phyloP scores from a whole-genome alignment of 1,140 invertebrate genomes.

The Copidosoma floridanum region DNA sequence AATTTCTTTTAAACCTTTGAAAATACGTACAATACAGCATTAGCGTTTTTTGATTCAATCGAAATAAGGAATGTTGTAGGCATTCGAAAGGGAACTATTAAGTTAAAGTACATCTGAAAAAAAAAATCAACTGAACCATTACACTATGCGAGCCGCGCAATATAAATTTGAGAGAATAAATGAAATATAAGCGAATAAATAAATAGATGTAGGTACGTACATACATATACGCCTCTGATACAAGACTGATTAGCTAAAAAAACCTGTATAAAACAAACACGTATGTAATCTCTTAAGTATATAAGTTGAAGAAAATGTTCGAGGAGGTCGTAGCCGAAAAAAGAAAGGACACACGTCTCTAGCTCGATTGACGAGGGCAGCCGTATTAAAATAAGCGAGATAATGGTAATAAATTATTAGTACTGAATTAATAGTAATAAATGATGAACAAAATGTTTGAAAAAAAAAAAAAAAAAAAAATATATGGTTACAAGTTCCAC shows the following conservation, averaged over 20 bases:
- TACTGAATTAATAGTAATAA: too few relatives aligned
- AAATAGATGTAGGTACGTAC: too few relatives aligned
- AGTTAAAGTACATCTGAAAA: conserved; percentile 20
- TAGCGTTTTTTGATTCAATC: not conserved
- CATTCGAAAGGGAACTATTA: conserved; percentile 25
- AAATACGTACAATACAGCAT: not conserved
- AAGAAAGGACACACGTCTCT: too few relatives aligned
- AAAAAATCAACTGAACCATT: conserved; percentile 33
- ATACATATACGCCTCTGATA: conserved; percentile 57
- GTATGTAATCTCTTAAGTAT: conserved; percentile 48
- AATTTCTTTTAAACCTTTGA: not conserved
- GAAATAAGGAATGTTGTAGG: conserved; percentile 15
- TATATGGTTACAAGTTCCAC: too few relatives aligned
- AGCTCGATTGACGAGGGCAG: too few relatives aligned
- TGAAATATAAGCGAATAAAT: too few relatives aligned
- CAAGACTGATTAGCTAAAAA: conserved; percentile 58
- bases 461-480: too few relatives aligned
- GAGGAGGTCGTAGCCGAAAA: too few relatives aligned
- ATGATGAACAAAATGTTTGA: too few relatives aligned
- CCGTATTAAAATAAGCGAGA: too few relatives aligned
- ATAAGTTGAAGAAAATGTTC: too few relatives aligned
- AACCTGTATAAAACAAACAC: conserved; percentile 52
- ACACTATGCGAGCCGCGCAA: conserved; percentile 39
- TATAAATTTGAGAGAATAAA: conserved; percentile 38
- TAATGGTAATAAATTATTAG: too few relatives aligned